Evolutionary conservation across 2,888 invertebrate species (phyloP).

Genomic region (Melanargia galathea): DNA sequence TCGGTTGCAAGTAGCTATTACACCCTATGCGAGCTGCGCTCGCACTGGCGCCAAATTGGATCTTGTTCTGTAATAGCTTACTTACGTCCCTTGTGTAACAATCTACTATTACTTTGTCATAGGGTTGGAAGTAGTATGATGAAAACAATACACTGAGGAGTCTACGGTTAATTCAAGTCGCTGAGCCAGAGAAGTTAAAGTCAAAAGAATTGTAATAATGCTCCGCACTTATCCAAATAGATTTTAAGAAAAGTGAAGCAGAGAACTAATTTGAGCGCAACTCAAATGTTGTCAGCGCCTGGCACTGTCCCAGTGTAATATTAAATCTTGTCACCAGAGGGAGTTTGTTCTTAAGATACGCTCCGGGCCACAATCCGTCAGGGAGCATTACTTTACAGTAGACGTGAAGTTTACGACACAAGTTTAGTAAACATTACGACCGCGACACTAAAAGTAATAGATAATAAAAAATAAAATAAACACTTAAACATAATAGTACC

Average conservation of each 20-base stretch:
- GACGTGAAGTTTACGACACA: slow-evolving; percentile 1
- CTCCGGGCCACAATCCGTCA: slow-evolving; percentile 39
- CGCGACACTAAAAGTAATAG: too few relatives aligned
- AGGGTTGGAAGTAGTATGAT: too few relatives aligned
- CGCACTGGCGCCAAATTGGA: too few relatives aligned
- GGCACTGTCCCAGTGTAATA: slow-evolving; percentile 35
- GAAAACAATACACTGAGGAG: too few relatives aligned
- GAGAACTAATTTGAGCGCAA: slow-evolving; percentile 30
- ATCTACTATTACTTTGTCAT: too few relatives aligned
- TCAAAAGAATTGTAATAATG: slow-evolving; percentile 3
- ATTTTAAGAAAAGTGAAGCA: slow-evolving; percentile 5
- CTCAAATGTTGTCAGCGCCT: slow-evolving; percentile 31
- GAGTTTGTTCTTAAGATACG: slow-evolving; percentile 38
- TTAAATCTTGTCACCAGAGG: slow-evolving; percentile 40
- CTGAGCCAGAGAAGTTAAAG: not conserved
- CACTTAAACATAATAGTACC: too few relatives aligned
- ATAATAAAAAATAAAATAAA: too few relatives aligned
- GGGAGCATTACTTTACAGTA: slow-evolving; percentile 3
- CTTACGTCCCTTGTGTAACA: too few relatives aligned
- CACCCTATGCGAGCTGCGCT: too few relatives aligned
- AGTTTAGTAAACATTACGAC: not conserved
- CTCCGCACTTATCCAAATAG: slow-evolving; percentile 10
- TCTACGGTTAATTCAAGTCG: not conserved
- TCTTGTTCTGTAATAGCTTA: too few relatives aligned
- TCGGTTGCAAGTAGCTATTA: too few relatives aligned